Evolutionary conservation across 2,888 invertebrate genomes (phyloP).

Genomic region (Pimpla rufipes): DNA sequence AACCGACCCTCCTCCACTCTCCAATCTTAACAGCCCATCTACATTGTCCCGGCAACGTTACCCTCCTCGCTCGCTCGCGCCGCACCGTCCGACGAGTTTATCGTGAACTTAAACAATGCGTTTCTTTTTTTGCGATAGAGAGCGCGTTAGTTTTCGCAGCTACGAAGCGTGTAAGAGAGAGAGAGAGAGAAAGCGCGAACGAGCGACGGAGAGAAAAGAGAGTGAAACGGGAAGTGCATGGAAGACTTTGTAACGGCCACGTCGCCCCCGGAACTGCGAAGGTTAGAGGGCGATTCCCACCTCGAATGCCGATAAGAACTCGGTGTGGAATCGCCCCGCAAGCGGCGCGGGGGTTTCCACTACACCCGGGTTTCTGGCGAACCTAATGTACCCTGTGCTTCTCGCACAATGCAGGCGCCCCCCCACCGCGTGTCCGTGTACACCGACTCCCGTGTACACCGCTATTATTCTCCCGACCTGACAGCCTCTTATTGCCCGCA

Average conservation of each 20-base stretch:
- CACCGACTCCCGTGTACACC: conserved; percentile 10
- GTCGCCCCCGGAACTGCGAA: conserved; percentile 65
- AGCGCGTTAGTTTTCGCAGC: conserved; percentile 9
- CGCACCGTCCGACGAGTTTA: conserved; percentile 75
- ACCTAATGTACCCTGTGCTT: conserved; percentile 62
- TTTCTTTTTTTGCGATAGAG: conserved; percentile 66
- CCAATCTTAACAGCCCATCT: conserved; percentile 83
- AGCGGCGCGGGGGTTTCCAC: conserved; percentile 47
- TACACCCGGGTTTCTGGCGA: conserved; percentile 43
- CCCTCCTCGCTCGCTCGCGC: conserved; percentile 62
- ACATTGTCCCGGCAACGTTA: conserved; percentile 81
- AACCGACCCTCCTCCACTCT: conserved; percentile 69
- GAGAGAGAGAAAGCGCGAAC: neutral
- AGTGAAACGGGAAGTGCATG: conserved; percentile 54
- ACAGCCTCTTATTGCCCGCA: conserved; percentile 55
- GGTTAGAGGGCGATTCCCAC: conserved; percentile 69
- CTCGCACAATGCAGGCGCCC: conserved; percentile 40
- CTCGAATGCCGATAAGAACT: conserved; percentile 69
- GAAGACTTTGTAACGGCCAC: conserved; percentile 64
- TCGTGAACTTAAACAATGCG: conserved; percentile 77
- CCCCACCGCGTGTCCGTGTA: neutral
- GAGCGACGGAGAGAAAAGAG: conserved; percentile 2
- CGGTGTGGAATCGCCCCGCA: conserved; percentile 62
- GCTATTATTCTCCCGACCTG: conserved; percentile 62
- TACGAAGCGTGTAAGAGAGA: conserved; percentile 11